A percentile compares a stretch with the other conserved stretches of the same genome.
Conservation (phyloP, 1,140 invertebrate genomes). For the Meloidogyne exigua region DNA sequence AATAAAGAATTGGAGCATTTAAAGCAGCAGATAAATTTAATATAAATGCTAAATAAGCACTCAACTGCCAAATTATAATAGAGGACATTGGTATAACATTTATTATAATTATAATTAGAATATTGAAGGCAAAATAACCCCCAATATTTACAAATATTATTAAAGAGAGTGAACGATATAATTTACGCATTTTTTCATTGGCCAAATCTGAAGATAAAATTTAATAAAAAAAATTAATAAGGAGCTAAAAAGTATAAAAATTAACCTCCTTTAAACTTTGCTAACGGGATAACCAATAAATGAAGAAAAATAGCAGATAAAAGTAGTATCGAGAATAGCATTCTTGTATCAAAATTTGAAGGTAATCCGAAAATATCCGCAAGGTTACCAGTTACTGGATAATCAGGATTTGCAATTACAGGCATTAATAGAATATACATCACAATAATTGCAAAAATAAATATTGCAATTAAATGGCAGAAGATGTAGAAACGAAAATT, state of each 20-base stretch:
- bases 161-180: background rate
- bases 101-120: background rate
- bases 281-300: background rate
- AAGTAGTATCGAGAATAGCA: background rate
- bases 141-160: slow-evolving; percentile 10
- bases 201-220: background rate
- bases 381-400: background rate
- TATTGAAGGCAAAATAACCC: background rate
- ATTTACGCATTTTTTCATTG: background rate
- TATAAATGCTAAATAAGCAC: background rate
- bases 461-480: background rate
- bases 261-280: background rate
- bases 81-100: background rate
- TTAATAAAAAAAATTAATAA: too few relatives aligned
- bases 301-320: background rate
- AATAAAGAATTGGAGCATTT: background rate
- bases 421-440: background rate
- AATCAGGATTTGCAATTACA: background rate
- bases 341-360: background rate
- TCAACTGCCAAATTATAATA: background rate
- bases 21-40: background rate
- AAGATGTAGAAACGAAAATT: background rate
- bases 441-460: background rate
- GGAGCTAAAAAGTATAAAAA: background rate
- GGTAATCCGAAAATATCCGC: background rate